These are phyloP conservation scores for Odontomachus brunneus DNA, from an alignment of 1,140 invertebrate species.

Conservation along the genomic window DNA sequence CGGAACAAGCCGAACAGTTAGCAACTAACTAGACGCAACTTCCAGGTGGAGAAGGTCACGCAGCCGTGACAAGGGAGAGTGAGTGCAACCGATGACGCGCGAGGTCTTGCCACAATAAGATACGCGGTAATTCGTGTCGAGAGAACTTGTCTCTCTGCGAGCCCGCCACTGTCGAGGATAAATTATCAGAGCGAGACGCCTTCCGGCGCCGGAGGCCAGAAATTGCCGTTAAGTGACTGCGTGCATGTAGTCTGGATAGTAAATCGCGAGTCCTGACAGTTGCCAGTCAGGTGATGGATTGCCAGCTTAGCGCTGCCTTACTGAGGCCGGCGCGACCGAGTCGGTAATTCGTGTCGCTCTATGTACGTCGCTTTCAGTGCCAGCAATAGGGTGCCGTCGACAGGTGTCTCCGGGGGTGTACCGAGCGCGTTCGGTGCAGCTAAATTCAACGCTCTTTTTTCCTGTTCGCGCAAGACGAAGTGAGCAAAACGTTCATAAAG, in stretches of 20 bases:
- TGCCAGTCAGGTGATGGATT: slow-evolving; percentile 52
- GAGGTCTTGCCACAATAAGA: slow-evolving; percentile 2
- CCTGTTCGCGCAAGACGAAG: too few relatives aligned
- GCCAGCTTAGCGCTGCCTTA: slow-evolving; percentile 6
- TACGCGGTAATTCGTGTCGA: neutral
- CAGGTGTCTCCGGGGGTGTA: too few relatives aligned
- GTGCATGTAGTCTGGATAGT: slow-evolving; percentile 4
- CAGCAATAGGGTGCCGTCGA: neutral
- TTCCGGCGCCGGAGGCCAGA: neutral
- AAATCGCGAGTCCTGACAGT: slow-evolving; percentile 15
- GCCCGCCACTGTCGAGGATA: neutral
- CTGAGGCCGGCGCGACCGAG: neutral
- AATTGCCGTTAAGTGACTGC: slow-evolving; percentile 44
- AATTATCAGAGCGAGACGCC: slow-evolving; percentile 2
- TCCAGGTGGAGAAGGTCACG: neutral
- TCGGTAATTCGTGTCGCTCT: slow-evolving; percentile 28
- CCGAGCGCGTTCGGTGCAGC: too few relatives aligned
- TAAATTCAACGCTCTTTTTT: too few relatives aligned
- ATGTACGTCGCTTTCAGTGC: slow-evolving; percentile 1
- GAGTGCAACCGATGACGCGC: neutral
- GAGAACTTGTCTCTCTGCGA: neutral
- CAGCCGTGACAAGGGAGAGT: neutral
- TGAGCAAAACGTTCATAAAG: too few relatives aligned
- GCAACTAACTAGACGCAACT: neutral
- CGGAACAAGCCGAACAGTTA: neutral